Percentiles rank a stretch among this genome's conserved stretches.
Evolutionary conservation across 1,140 invertebrate species (phyloP).

Genomic region (Laupala kohalensis): DNA sequence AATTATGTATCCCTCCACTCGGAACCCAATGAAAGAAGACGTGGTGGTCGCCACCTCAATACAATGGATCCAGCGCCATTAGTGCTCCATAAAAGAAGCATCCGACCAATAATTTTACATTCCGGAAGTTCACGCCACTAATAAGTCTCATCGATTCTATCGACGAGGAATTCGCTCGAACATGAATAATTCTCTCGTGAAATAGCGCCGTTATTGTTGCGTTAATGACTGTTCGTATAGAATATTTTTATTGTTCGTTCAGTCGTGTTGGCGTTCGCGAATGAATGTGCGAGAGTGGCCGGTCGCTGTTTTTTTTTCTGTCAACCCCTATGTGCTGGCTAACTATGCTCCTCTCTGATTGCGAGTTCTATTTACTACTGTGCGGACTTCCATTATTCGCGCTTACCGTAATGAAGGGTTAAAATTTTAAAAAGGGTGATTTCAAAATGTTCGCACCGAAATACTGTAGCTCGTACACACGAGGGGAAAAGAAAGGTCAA

Average conservation of each 20-base stretch:
- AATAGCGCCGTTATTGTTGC: not conserved
- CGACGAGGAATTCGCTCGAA: not conserved
- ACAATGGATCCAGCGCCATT: not conserved
- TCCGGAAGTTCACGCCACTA: not conserved
- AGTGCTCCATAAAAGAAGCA: not conserved
- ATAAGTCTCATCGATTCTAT: not conserved
- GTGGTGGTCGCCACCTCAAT: no score
- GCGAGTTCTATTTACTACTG: not conserved
- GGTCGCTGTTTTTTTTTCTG: no score
- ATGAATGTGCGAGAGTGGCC: not conserved
- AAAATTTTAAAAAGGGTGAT: not conserved
- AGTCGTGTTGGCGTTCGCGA: not conserved
- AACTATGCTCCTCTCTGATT: no score
- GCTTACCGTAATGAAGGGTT: not conserved
- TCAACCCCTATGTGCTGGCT: not conserved
- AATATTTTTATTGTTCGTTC: not conserved
- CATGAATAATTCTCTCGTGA: not conserved
- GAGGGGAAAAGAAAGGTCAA: not conserved
- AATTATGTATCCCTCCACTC: not conserved
- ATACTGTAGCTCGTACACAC: not conserved
- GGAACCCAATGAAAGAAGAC: not conserved
- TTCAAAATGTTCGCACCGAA: not conserved
- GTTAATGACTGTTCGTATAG: not conserved
- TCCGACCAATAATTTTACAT: not conserved
- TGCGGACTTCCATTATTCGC: not conserved